Evolutionary conservation across 2,888 invertebrate species (phyloP), one percentile per base, ranked within the genome.

Genomic region (Graphium colonna): DNA sequence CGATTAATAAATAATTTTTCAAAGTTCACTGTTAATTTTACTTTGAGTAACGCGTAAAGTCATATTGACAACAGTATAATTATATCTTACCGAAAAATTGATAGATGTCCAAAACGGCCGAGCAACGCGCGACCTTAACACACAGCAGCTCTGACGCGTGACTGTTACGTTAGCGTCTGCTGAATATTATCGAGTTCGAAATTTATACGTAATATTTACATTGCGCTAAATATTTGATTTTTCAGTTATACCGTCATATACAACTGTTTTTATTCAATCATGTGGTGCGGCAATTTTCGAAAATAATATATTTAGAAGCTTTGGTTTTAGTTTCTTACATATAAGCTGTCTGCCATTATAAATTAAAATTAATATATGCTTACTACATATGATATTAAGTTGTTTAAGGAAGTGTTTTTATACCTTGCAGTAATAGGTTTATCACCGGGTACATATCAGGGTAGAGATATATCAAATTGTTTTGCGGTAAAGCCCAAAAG

Each of bases 21-120:
- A 26, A 9, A 10, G 13, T 10, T 4, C 38, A 1, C 26, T 1
- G 12, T 28, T 38, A 1, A 5, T 44, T 1, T 15, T n/a, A 5
- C 3, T n/a, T 16, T 63, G 67, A 67, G 63, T 61, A 46, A 56
- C 57, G 55, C 45, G 49, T 38, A 46, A 57, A 49, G 12, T 7
- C 13, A 26, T 21, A 10, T 10, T 21, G 8, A 31, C 4, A 3
- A 31, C 31, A 31, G 52, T n/a, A 51, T 51, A 49, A 53, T 67
- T 70, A 3, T 18, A 12, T 39, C 69, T 65, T 59, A 59, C 59
- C 58, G 61, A 59, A 57, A 58, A 36, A 57, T 72, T 73, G 71
- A 71, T 66, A 65, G 60, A 65, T 65, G 68, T 75, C 71, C 69
- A 71, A 75, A 59, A 64, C 52, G 63, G 64, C 50, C 61, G 57